Conservation (phyloP, 2,888 invertebrate species). For the Lepidochrysops patricia region DNA sequence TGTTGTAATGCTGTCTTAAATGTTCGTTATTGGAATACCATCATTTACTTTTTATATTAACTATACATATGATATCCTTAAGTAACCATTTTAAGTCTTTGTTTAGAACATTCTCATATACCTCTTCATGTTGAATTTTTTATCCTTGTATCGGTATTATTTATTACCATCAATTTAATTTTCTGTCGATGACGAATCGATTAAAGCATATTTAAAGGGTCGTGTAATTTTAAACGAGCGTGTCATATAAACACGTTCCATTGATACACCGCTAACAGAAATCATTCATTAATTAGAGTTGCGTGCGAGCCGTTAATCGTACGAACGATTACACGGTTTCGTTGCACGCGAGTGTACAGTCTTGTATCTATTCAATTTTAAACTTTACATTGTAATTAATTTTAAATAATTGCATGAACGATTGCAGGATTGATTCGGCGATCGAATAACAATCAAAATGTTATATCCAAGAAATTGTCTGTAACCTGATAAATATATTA, state of each 20-base stretch:
- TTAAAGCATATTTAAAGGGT: not conserved
- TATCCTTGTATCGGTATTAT: not conserved
- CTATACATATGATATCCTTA: no score
- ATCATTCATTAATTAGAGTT: constrained; percentile 44
- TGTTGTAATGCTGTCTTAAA: no score
- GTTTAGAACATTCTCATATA: no score
- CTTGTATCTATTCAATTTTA: constrained; percentile 2
- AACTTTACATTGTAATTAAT: not conserved
- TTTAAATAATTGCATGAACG: not conserved
- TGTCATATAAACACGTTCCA: constrained; percentile 27
- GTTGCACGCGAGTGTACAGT: constrained; percentile 35
- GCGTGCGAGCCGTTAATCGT: constrained; percentile 41
- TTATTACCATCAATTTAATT: not conserved
- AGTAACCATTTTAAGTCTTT: not conserved
- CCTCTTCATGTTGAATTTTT: not conserved
- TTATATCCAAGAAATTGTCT: no score
- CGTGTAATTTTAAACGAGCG: not conserved
- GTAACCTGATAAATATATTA: no score
- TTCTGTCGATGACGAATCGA: not conserved
- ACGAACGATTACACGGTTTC: constrained; percentile 38
- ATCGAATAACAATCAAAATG: not conserved
- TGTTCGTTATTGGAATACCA: no score
- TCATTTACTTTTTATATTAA: no score
- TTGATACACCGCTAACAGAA: constrained; percentile 43
- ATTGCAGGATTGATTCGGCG: not conserved